These are phyloP conservation scores for Temnothorax longispinosus DNA, from an alignment of 1,140 invertebrate species.

Conservation along the genomic window DNA sequence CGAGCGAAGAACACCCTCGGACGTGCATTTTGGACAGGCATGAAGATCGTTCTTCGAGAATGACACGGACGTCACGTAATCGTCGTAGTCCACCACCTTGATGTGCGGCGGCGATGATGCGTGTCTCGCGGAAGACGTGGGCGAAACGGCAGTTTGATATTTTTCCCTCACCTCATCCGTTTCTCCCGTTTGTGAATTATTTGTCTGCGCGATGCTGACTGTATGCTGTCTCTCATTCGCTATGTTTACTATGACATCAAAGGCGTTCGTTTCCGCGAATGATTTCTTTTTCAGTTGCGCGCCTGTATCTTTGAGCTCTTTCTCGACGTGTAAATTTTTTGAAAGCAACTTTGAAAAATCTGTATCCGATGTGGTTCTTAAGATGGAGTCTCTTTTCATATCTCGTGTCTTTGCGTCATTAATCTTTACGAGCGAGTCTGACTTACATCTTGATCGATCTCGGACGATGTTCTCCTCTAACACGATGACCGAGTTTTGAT, in stretches of 20 bases:
- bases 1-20: conserved; percentile 71
- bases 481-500: neutral
- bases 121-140: neutral
- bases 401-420: neutral
- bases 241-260: neutral
- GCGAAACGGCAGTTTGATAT: neutral
- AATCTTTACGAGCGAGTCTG: neutral
- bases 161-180: neutral
- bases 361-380: neutral
- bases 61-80: conserved; percentile 43
- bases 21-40: conserved; percentile 76
- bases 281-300: neutral
- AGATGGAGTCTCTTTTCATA: neutral
- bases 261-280: neutral
- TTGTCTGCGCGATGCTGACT: conserved; percentile 16
- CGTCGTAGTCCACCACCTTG: conserved; percentile 69
- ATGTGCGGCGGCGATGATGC: conserved; percentile 60
- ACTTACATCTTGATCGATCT: conserved; percentile 10
- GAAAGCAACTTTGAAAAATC: neutral
- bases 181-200: conserved; percentile 19
- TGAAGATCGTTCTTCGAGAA: conserved; percentile 53
- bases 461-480: conserved; percentile 11
- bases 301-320: neutral
- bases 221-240: conserved; percentile 2
- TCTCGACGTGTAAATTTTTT: neutral